Evolutionary conservation across 2,888 invertebrate species (phyloP), one percentile per base, ranked within the genome.

Genomic region (Drosophila suboccidentalis): DNA sequence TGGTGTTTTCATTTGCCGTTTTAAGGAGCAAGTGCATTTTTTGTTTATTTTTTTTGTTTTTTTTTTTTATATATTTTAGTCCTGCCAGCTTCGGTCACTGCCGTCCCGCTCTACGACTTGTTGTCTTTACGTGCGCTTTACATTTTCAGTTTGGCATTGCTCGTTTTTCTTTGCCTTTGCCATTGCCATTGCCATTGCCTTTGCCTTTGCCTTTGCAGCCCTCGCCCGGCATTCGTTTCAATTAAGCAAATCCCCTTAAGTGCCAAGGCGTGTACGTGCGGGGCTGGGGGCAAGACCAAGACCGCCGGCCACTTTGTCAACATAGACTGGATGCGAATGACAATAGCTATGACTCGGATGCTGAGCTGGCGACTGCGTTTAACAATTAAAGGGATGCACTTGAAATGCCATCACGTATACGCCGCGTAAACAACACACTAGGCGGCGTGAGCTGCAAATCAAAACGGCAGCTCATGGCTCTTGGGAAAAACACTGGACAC

Each of bases 221-320:
- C 65, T 75, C 57, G 66, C 71, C 74, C 65, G 71, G 82, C 75
- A 83, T 88, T 90, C 87, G 78, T 86, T 90, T 89, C 89, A 89
- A 89, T 89, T 89, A 89, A 89, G 82, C 89, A 89, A 90, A 89
- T 90, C 90, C 90, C 87, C 90, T 79, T 90, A 90, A 90, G 89
- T 89, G 90, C 72, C 90, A 75, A 74, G 87, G 71, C 88, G 87
- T 88, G 86, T 83, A 86, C 87, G 83, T 83, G 13, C 26, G 17
- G 29, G 19, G 5, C 4, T 29, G n/a, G 46, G 36, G 19, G 63
- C 61, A 36, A 49, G 67, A 49, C 46, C 46, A 36, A 49, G 67
- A 49, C 50, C 43, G 53, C 10, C 54, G 67, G 61, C 74, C 78
- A 75, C 75, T 75, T 75, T 75, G 75, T 78, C 84, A 69, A 69